phyloP scores from a whole-genome alignment of 1,140 invertebrate species.

The Saccostrea cuccullata region DNA sequence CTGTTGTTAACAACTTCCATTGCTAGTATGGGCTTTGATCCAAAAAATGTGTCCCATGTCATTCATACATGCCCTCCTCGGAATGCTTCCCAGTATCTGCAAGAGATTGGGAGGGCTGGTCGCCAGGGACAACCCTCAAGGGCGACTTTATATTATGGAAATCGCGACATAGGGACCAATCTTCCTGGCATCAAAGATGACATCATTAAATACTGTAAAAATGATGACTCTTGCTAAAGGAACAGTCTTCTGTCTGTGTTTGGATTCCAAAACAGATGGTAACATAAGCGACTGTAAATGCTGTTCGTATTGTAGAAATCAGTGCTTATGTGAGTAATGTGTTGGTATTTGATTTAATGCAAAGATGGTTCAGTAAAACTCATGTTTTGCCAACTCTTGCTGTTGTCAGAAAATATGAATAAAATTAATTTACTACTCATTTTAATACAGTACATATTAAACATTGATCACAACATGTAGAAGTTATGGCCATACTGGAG shows the following conservation, averaged over 20 bases:
- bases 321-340: constrained; percentile 28
- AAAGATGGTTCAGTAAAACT: no score
- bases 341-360: not conserved
- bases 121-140: constrained; percentile 38
- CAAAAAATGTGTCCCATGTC: constrained; percentile 38
- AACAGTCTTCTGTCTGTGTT: constrained; percentile 36
- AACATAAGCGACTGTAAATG: constrained; percentile 34
- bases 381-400: no score
- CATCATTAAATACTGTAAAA: constrained; percentile 44
- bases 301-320: constrained; percentile 35
- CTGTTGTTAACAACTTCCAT: constrained; percentile 52
- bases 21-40: constrained; percentile 52
- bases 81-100: constrained; percentile 47
- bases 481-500: no score
- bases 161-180: constrained; percentile 38
- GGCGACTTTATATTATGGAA: constrained; percentile 38
- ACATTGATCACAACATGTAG: not conserved
- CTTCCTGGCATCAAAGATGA: constrained; percentile 38
- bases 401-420: no score
- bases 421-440: no score
- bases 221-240: constrained; percentile 18
- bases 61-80: constrained; percentile 47
- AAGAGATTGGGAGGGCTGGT: constrained; percentile 49
- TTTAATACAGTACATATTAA: not conserved
- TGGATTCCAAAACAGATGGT: constrained; percentile 37